These are phyloP conservation scores for Brachycybe producta DNA, from an alignment of 2,888 invertebrate genomes.

Conservation along the genomic window DNA sequence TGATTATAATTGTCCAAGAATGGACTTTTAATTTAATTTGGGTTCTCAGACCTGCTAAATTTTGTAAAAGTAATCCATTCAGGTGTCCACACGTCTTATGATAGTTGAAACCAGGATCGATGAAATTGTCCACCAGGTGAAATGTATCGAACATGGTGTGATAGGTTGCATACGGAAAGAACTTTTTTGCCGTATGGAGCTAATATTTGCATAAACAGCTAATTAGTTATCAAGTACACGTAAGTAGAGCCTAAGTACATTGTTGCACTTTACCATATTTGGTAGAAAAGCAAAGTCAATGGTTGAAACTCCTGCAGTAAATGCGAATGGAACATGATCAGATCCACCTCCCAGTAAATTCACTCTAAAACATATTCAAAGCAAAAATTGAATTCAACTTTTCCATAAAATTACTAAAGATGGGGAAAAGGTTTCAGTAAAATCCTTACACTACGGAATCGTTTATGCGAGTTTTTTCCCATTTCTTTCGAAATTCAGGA, in stretches of 20 bases:
- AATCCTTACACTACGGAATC: too few species aligned
- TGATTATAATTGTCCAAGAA: too few species aligned
- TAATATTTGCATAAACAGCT: neutral
- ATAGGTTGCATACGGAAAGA: slow-evolving; percentile 30
- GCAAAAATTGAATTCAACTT: too few species aligned
- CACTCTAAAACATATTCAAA: too few species aligned
- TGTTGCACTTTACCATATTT: neutral
- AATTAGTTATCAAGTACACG: too few species aligned
- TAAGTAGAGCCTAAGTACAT: neutral
- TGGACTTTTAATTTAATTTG: too few species aligned
- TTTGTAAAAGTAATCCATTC: neutral
- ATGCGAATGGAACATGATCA: slow-evolving; percentile 34
- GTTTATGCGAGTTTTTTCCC: too few species aligned
- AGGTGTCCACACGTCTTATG: neutral
- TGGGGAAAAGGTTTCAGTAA: too few species aligned
- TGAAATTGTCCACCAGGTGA: slow-evolving; percentile 29
- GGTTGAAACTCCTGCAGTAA: slow-evolving; percentile 32
- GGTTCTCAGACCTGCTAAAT: slow-evolving; percentile 2
- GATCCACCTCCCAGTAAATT: too few species aligned
- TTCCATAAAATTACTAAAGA: too few species aligned
- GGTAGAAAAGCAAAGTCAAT: slow-evolving; percentile 26
- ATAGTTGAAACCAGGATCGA: slow-evolving; percentile 29
- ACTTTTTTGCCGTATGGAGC: neutral
- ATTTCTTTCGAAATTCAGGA: too few species aligned
- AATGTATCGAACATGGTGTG: slow-evolving; percentile 34